Conservation (phyloP, 1,140 invertebrate genomes). For the Drosophila subpulchrella region DNA sequence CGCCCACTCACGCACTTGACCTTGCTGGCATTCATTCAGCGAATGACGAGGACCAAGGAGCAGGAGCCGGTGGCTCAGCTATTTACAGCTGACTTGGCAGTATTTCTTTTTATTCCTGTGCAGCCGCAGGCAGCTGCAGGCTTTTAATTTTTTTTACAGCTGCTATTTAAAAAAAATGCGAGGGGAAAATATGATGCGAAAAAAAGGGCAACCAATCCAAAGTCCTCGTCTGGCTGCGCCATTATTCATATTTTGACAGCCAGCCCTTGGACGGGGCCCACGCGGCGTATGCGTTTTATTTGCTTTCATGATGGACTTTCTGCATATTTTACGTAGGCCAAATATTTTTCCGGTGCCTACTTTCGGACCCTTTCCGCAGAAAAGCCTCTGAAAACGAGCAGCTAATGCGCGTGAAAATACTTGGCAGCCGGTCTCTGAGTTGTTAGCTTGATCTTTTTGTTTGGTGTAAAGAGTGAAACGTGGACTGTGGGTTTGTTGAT, state of each 20-base stretch:
- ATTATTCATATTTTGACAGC: constrained; percentile 80
- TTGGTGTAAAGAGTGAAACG: constrained; percentile 19
- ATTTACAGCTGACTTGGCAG: constrained; percentile 72
- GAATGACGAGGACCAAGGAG: constrained; percentile 13
- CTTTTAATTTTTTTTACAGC: constrained; percentile 78
- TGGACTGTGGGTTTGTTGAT: constrained; percentile 26
- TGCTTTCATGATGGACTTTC: constrained; percentile 72
- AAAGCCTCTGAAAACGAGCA: constrained; percentile 49
- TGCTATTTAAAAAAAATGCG: constrained; percentile 57
- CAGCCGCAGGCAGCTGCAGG: constrained; percentile 55
- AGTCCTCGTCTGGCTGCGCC: constrained; percentile 45
- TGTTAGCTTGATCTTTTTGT: constrained; percentile 53
- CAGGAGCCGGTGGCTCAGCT: constrained; percentile 32
- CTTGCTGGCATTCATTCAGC: constrained; percentile 59
- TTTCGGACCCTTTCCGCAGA: not conserved
- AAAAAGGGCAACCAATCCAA: constrained; percentile 32
- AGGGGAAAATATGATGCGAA: constrained; percentile 13
- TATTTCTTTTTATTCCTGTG: constrained; percentile 43
- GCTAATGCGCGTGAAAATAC: constrained; percentile 62
- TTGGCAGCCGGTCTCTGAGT: constrained; percentile 26
- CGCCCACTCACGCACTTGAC: constrained; percentile 54
- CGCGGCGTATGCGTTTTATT: constrained; percentile 77
- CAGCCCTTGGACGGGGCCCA: constrained; percentile 47
- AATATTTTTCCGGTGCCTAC: constrained; percentile 39
- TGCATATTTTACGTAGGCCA: constrained; percentile 68